These are phyloP conservation scores for Pandemis heparana DNA, from an alignment of 2,888 invertebrate genomes.

Conservation along the genomic window DNA sequence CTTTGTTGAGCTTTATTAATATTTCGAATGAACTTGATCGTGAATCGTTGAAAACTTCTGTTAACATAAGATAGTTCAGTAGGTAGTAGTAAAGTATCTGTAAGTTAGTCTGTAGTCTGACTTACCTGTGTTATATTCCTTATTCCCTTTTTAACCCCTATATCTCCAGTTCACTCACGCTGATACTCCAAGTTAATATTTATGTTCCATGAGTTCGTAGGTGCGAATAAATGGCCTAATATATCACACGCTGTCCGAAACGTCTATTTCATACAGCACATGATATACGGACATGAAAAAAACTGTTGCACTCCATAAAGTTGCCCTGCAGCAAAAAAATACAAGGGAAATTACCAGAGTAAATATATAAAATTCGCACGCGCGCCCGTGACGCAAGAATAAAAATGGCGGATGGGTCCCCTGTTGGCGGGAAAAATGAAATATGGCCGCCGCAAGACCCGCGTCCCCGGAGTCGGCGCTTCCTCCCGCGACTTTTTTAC, in stretches of 20 bases:
- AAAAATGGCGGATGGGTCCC: slow-evolving; percentile 68
- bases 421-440: slow-evolving; percentile 71
- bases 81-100: no score
- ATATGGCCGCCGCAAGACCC: slow-evolving; percentile 67
- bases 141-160: slow-evolving; percentile 2
- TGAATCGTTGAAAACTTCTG: no score
- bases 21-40: no score
- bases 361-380: slow-evolving; percentile 58
- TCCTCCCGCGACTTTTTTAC: slow-evolving; percentile 43
- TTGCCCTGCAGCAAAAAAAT: slow-evolving; percentile 36
- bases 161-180: slow-evolving; percentile 16
- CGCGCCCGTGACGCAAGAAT: slow-evolving; percentile 59
- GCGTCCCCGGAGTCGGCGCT: slow-evolving; percentile 42
- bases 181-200: slow-evolving; percentile 26
- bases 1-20: no score
- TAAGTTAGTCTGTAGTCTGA: background rate
- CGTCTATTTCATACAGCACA: slow-evolving; percentile 37
- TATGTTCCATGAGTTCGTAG: slow-evolving; percentile 22
- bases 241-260: slow-evolving; percentile 32
- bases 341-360: slow-evolving; percentile 45
- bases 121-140: background rate
- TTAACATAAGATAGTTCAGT: no score
- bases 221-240: slow-evolving; percentile 31
- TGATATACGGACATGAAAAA: slow-evolving; percentile 31
- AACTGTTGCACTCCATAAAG: slow-evolving; percentile 39